Conservation (phyloP, 2,888 invertebrate genomes). For the Lacanobia oleracea region DNA sequence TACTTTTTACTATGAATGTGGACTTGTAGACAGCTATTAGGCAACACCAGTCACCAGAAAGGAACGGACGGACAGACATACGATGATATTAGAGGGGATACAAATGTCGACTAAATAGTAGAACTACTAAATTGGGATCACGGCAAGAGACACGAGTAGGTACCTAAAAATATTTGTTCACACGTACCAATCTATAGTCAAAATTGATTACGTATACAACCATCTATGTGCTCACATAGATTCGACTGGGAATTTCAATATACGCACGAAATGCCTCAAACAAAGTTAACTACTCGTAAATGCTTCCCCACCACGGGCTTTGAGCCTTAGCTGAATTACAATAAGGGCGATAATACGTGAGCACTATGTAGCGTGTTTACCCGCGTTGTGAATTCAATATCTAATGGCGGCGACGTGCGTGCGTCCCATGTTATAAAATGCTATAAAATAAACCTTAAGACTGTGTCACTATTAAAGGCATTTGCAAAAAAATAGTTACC, state of each 20-base stretch:
- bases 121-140: too few species aligned
- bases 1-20: too few species aligned
- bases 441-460: constrained; percentile 15
- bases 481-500: not conserved
- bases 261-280: constrained; percentile 66
- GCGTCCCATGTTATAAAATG: not conserved
- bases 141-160: too few species aligned
- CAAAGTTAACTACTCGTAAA: constrained; percentile 54
- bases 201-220: constrained; percentile 26
- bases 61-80: too few species aligned
- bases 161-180: not conserved
- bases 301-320: not conserved
- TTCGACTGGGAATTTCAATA: constrained; percentile 74
- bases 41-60: too few species aligned
- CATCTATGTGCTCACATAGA: constrained; percentile 12
- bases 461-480: not conserved
- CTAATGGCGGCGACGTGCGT: constrained; percentile 43
- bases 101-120: too few species aligned
- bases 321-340: not conserved
- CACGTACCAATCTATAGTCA: constrained; percentile 22
- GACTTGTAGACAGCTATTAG: too few species aligned
- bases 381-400: constrained; percentile 58
- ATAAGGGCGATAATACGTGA: constrained; percentile 30
- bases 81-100: too few species aligned
- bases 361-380: constrained; percentile 60